These are phyloP conservation scores for Dromius quadrimaculatus DNA, from an alignment of 2,888 invertebrate species.

Conservation along the genomic window DNA sequence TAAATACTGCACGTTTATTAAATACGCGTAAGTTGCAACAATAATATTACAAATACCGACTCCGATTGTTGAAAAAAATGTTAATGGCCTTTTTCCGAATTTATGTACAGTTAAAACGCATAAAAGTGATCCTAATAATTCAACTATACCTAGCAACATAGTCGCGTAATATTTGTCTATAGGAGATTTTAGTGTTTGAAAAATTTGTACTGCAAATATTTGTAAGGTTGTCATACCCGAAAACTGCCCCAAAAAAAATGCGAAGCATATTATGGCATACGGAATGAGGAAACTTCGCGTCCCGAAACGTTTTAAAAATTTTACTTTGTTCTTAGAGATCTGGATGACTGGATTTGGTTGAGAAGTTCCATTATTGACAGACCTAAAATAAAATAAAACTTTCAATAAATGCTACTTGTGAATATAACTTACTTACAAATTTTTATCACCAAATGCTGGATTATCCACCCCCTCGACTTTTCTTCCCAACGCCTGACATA, in stretches of 20 bases:
- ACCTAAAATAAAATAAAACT: too few relatives aligned
- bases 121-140: constrained; percentile 75
- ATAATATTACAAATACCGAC: constrained; percentile 75
- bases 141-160: constrained; percentile 77
- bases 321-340: constrained; percentile 40
- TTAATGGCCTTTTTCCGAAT: constrained; percentile 78
- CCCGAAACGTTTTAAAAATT: constrained; percentile 67
- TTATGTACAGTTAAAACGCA: constrained; percentile 79
- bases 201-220: constrained; percentile 82
- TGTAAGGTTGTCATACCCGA: constrained; percentile 81
- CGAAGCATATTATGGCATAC: constrained; percentile 74
- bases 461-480: constrained; percentile 55
- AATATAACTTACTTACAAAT: background rate
- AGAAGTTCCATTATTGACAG: too few relatives aligned
- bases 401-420: too few relatives aligned
- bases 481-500: constrained; percentile 61
- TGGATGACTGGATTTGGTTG: too few relatives aligned
- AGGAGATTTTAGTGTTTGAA: constrained; percentile 77
- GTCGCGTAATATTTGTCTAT: constrained; percentile 83
- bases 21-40: constrained; percentile 71
- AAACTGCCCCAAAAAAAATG: constrained; percentile 81
- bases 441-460: constrained; percentile 55
- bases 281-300: constrained; percentile 77
- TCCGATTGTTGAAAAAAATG: constrained; percentile 76
- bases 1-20: constrained; percentile 49